phyloP scores from a whole-genome alignment of 2,113 vertebrate genomes.

The Pyxicephalus adspersus region DNA sequence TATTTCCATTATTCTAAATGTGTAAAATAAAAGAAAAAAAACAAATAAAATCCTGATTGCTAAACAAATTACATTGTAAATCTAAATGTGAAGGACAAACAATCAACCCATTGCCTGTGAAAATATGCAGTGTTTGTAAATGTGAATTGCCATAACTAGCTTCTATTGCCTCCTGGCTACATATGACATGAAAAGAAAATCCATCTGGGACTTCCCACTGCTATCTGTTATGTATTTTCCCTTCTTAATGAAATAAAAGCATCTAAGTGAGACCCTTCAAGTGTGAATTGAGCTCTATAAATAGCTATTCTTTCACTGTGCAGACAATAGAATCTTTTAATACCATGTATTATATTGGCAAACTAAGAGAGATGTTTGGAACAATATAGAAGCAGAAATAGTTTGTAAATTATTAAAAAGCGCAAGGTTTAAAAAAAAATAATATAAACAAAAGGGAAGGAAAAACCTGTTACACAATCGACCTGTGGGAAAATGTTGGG shows the following conservation, averaged over 20 bases:
- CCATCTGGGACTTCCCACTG: slow-evolving; percentile 4
- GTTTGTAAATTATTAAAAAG: neutral
- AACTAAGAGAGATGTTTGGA: neutral
- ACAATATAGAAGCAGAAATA: neutral
- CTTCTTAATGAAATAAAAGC: slow-evolving; percentile 3
- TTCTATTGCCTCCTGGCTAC: slow-evolving; percentile 28
- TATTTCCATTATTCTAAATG: too few relatives aligned
- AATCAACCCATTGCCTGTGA: neutral
- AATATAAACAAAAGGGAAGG: too few relatives aligned
- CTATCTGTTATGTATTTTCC: slow-evolving; percentile 5
- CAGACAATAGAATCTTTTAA: neutral
- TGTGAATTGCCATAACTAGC: neutral
- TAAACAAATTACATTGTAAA: neutral
- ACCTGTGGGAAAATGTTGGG: too few relatives aligned
- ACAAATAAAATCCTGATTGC: neutral
- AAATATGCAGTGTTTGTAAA: neutral
- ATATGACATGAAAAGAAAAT: slow-evolving; percentile 20
- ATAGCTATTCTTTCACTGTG: slow-evolving; percentile 8
- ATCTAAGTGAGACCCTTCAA: slow-evolving; percentile 19
- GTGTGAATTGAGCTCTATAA: slow-evolving; percentile 3
- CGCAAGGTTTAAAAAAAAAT: too few relatives aligned
- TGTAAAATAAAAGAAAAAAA: too few relatives aligned
- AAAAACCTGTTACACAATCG: too few relatives aligned
- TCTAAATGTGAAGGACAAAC: neutral
- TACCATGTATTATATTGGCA: slow-evolving; percentile 4